Percentiles rank a stretch among this genome's conserved stretches.
Conservation (phyloP, 2,113 vertebrate species). For the Climacteris rufus region DNA sequence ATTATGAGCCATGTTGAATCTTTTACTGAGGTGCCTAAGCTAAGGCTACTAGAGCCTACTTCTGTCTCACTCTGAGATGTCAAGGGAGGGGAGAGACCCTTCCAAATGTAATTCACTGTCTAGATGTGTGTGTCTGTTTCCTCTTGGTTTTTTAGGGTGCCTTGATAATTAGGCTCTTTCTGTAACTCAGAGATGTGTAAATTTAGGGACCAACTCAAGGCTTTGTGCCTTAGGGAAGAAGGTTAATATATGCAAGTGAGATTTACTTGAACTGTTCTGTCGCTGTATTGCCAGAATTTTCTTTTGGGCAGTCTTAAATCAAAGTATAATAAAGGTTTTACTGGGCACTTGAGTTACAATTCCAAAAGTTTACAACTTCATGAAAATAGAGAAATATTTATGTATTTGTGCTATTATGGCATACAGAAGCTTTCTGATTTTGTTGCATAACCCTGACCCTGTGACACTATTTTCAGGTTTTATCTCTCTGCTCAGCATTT, state of each 20-base stretch:
- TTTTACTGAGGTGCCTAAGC: neutral
- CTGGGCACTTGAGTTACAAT: neutral
- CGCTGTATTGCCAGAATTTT: neutral
- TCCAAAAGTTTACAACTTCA: neutral
- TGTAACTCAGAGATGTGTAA: neutral
- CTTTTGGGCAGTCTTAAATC: neutral
- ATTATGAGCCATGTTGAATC: neutral
- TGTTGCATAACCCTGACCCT: neutral
- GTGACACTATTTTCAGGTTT: conserved; percentile 8
- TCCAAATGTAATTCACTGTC: neutral
- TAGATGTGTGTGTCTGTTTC: neutral
- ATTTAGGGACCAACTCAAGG: neutral
- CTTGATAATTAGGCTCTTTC: neutral
- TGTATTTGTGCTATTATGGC: neutral
- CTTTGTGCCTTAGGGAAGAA: neutral
- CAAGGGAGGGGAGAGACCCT: neutral
- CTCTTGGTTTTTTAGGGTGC: neutral
- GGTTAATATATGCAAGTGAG: neutral
- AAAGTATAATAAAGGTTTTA: neutral
- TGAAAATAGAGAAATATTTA: neutral
- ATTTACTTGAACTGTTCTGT: neutral
- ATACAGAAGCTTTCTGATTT: neutral
- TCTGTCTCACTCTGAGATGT: neutral
- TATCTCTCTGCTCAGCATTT: conserved; percentile 6
- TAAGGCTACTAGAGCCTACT: neutral